Percentiles rank a stretch among this genome's conserved stretches.
phyloP scores from a whole-genome alignment of 2,888 invertebrate genomes.

The Bombylius discolor region DNA sequence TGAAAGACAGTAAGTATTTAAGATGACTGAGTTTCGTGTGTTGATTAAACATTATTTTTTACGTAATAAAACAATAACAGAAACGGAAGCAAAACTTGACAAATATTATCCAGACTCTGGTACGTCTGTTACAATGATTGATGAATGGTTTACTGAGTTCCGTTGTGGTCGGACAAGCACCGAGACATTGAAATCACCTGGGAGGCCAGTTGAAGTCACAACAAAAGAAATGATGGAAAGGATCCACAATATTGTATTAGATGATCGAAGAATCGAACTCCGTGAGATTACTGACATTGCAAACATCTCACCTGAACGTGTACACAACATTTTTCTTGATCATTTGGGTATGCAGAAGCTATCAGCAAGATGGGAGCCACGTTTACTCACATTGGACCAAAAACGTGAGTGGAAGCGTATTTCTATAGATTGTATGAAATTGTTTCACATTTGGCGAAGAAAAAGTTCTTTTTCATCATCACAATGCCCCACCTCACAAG shows the following conservation, averaged over 20 bases:
- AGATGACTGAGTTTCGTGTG: too few relatives aligned
- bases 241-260: slow-evolving; percentile 20
- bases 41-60: neutral
- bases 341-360: slow-evolving; percentile 23
- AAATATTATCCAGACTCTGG: slow-evolving; percentile 4
- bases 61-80: neutral
- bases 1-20: too few relatives aligned
- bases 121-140: neutral
- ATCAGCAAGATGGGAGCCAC: slow-evolving; percentile 26
- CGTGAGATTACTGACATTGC: slow-evolving; percentile 21
- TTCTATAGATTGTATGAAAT: slow-evolving; percentile 21
- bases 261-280: slow-evolving; percentile 22
- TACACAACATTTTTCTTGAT: slow-evolving; percentile 19
- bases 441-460: too few relatives aligned
- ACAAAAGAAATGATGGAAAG: slow-evolving; percentile 12
- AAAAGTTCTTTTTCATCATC: too few relatives aligned
- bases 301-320: slow-evolving; percentile 12
- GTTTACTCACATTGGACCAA: slow-evolving; percentile 23
- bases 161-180: slow-evolving; percentile 1
- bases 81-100: neutral
- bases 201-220: slow-evolving; percentile 1
- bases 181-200: neutral
- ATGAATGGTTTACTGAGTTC: neutral
- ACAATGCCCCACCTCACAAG: too few relatives aligned
- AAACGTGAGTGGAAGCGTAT: slow-evolving; percentile 18